Percentiles rank a stretch among this genome's conserved stretches.
Evolutionary conservation across 2,888 invertebrate genomes (phyloP).

Genomic region (Zele albiditarsus): DNA sequence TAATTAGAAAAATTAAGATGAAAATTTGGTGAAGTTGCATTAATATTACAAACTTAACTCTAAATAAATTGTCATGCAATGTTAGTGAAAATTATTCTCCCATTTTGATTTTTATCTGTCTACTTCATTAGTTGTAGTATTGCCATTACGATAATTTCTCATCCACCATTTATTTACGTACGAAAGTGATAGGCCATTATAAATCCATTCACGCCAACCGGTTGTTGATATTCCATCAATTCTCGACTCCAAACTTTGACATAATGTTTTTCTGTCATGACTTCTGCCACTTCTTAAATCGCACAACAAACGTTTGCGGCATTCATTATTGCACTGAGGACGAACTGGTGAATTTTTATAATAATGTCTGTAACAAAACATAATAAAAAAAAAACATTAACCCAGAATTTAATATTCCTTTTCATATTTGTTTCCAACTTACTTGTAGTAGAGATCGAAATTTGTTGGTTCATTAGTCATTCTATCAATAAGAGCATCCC

Average conservation of each 20-base stretch:
- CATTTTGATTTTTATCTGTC: slow-evolving; percentile 20
- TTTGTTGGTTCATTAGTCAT: slow-evolving; percentile 91
- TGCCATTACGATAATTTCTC: slow-evolving; percentile 53
- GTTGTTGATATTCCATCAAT: slow-evolving; percentile 85
- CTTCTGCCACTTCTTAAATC: slow-evolving; percentile 91
- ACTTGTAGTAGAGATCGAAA: slow-evolving; percentile 94
- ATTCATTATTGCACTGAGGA: slow-evolving; percentile 87
- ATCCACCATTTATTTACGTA: slow-evolving; percentile 77
- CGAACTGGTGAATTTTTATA: slow-evolving; percentile 92
- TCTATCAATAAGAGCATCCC: slow-evolving; percentile 90
- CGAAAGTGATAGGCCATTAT: slow-evolving; percentile 90
- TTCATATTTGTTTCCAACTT: slow-evolving; percentile 60
- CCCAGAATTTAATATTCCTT: background rate
- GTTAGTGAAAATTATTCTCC: background rate
- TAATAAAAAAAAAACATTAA: slow-evolving; percentile 21
- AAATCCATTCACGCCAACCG: slow-evolving; percentile 91
- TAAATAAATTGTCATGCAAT: background rate
- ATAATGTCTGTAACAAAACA: slow-evolving; percentile 79
- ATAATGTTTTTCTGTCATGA: slow-evolving; percentile 88
- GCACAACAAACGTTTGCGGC: slow-evolving; percentile 88
- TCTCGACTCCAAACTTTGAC: slow-evolving; percentile 87
- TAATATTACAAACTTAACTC: background rate
- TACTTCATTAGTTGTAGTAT: slow-evolving; percentile 54
- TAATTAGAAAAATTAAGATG: background rate
- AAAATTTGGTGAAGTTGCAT: background rate